phyloP scores from a whole-genome alignment of 2,888 invertebrate species.

The Apomyelois bistriatella region DNA sequence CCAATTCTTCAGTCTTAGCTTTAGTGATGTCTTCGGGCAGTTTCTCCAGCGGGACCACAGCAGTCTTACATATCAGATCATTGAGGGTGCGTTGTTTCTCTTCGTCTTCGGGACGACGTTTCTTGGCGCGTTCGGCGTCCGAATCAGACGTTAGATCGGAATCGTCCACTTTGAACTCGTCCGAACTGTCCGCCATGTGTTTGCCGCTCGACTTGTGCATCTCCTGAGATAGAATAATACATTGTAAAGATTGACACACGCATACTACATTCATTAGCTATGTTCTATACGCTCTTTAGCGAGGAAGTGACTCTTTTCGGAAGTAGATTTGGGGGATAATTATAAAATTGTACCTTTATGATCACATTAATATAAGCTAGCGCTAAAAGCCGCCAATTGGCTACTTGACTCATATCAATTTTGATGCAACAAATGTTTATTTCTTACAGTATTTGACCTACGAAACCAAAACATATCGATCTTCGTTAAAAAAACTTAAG shows the following conservation, averaged over 20 bases:
- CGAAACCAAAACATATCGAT: too few relatives aligned
- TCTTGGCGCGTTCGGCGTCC: constrained; percentile 51
- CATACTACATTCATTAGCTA: too few relatives aligned
- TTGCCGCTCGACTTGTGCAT: constrained; percentile 77
- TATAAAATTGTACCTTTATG: too few relatives aligned
- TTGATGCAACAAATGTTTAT: too few relatives aligned
- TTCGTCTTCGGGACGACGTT: constrained; percentile 51
- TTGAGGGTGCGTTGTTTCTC: constrained; percentile 41
- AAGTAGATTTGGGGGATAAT: too few relatives aligned
- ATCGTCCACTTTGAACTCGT: constrained; percentile 67
- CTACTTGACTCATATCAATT: too few relatives aligned
- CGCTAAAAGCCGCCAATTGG: too few relatives aligned
- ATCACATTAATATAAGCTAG: too few relatives aligned
- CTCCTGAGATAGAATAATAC: constrained; percentile 43
- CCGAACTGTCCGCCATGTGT: constrained; percentile 75
- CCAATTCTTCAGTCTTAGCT: constrained; percentile 59
- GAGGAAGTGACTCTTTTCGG: too few relatives aligned
- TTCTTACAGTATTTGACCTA: too few relatives aligned
- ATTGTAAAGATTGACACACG: not conserved
- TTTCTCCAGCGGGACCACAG: constrained; percentile 65
- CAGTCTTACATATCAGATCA: constrained; percentile 58
- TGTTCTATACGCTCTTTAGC: too few relatives aligned
- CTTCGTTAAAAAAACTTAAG: too few relatives aligned
- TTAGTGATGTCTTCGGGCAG: constrained; percentile 61
- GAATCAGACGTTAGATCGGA: constrained; percentile 49